Percentiles rank a stretch among this genome's conserved stretches.
Evolutionary conservation across 1,140 invertebrate species (phyloP).

Genomic region (Atopsyche davidsoni): DNA sequence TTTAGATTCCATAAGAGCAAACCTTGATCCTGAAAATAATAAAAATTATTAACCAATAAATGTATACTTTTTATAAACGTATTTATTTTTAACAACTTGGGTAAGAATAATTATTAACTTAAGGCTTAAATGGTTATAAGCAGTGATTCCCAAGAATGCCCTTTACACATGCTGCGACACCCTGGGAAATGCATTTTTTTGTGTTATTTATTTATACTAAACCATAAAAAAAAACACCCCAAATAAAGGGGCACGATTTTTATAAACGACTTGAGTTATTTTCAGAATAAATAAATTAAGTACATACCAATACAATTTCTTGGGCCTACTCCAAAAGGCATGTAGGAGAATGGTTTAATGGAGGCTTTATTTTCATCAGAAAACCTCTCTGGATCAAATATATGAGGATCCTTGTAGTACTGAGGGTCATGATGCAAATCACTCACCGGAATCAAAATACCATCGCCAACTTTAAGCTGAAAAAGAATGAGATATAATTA

Average conservation of each 20-base stretch:
- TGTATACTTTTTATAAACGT: background rate
- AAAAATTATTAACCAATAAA: background rate
- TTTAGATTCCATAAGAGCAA: slow-evolving; percentile 54
- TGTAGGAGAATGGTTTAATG: slow-evolving; percentile 41
- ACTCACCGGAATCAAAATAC: slow-evolving; percentile 33
- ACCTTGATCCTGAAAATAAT: slow-evolving; percentile 36
- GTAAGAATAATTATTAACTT: no score
- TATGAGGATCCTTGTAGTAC: slow-evolving; percentile 38
- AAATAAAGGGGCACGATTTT: background rate
- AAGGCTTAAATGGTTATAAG: no score
- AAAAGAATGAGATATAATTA: background rate
- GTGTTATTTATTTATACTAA: no score
- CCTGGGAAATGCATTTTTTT: no score
- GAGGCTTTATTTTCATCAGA: slow-evolving; percentile 35
- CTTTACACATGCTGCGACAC: background rate
- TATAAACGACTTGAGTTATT: no score
- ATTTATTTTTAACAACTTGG: no score
- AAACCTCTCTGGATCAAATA: slow-evolving; percentile 46
- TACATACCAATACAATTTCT: slow-evolving; percentile 35
- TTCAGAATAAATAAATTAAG: no score
- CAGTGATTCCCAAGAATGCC: no score
- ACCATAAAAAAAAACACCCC: background rate
- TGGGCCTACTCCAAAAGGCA: slow-evolving; percentile 55
- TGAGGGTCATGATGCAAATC: slow-evolving; percentile 44
- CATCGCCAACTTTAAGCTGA: slow-evolving; percentile 16